Evolutionary conservation across 2,113 vertebrate species (phyloP), one percentile per base, ranked within the genome.

Genomic region (Caloenas nicobarica): DNA sequence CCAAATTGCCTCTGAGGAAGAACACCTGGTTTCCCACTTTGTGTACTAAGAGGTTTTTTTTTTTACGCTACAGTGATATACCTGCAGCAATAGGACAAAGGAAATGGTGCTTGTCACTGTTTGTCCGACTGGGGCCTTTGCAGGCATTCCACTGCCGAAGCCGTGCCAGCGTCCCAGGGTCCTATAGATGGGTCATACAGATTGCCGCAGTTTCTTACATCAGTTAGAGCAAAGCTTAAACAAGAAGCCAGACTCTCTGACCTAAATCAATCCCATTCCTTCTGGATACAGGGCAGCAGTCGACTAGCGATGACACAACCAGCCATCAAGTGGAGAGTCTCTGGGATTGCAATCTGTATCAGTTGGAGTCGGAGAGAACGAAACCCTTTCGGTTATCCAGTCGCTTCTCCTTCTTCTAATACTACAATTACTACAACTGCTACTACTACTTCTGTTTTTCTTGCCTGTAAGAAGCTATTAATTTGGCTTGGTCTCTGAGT

Each of bases 301-400:
- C 92, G 97, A 96, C 98, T 97, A 96, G 98, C 97, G 93, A 94
- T 93, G 97, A 97, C 98, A 97, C 96, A 94, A 96, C 96, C 97
- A 98, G 98, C 97, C 98, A 98, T 98, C 97, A 97, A 98, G 98
- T 97, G 98, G 98, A 98, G 98, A 96, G 89, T 97, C 96, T 82
- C 92, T 95, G 97, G 94, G 97, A 98, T 91, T 97, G 97, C 97
- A 97, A 96, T 96, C 88, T 95, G 78, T 97, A 95, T 93, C 98
- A 87, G 93, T 91, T 96, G 97, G 97, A 98, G 93, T 88, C 95
- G 68, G 97, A 93, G 97, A 97, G 91, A 97, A 95, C 14, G 88
- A 93, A 97, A 93, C 84, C 89, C 92, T 96, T 95, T 93, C 18
- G 57, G 66, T 92, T 91, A 95, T 97, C 89, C 79, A 86, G 89